Evolutionary conservation across 35 echinoderm and acorn worm species (phyloP), one percentile per base, ranked within the genome.

Genomic region (Holothuria glaberrima): DNA sequence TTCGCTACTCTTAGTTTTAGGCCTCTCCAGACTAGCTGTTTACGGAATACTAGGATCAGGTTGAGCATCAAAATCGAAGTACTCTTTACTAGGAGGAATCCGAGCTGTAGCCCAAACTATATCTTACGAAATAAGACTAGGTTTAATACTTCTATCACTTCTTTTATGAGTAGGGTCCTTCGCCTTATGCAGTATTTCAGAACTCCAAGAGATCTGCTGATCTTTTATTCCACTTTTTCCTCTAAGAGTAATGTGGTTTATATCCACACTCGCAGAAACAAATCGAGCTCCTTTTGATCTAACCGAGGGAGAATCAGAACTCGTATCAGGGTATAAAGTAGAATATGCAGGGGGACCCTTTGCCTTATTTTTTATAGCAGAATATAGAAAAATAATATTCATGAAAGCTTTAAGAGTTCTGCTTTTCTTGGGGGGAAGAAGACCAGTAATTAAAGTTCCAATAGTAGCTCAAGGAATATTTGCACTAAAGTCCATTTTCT

Each of bases 221-320:
- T 87, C 88, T 30, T 14, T 78, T 0, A 28, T 95, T 38, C 60
- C 89, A 50, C 89, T 68, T 29, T 60, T 83, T 1, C 93, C 93
- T 0, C 30, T 95, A 30, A 81, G 68, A n/a, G 34, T 82, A 13
- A 72, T 91, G 12, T 95, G 89, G 41, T 84, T 82, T 65, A 41
- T 95, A 21, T 91, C 89, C 7, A 89, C 93, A 18, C 67, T 95
- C 12, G 93, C 93, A 35, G 93, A 95, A 52, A 95, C 93, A 0
- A 95, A 95, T 31, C 93, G 93, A 18, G 84, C 93, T 1, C 93
- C 93, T n/a, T 95, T 95, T 50, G 93, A 95, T 59, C 33, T 95
- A 46, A 88, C 93, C 62, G 93, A 95, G 64, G 93, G 89, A 24
- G 93, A 95, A 83, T 95, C 93, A n/a, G 93, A 95, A 62, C 41